Percentiles rank a stretch among this genome's conserved stretches.
These are phyloP conservation scores for Sinocyclocheilus rhinocerous DNA, from an alignment of 2,113 vertebrate species.

Conservation along the genomic window DNA sequence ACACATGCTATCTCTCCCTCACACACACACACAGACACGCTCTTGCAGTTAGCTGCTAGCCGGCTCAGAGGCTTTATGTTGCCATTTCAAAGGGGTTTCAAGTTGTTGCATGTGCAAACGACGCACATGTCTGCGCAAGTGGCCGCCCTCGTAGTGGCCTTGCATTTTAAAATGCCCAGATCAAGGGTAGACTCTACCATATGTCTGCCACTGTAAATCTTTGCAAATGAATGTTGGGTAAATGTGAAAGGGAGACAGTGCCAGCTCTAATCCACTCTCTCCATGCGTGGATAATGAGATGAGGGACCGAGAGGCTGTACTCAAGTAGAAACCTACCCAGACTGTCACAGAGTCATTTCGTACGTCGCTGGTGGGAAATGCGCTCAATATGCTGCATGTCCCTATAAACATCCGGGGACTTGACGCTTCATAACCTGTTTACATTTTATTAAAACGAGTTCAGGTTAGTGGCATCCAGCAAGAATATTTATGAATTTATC, in stretches of 20 bases:
- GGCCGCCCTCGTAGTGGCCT: not conserved
- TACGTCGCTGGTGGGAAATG: slow-evolving; percentile 25
- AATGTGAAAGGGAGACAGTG: slow-evolving; percentile 36
- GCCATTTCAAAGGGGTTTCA: slow-evolving; percentile 7
- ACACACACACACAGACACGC: slow-evolving; percentile 7
- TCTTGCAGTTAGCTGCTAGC: slow-evolving; percentile 3
- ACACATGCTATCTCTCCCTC: slow-evolving; percentile 14
- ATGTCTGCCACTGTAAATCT: slow-evolving; percentile 35
- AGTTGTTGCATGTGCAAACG: not conserved
- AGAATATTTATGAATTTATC: not conserved
- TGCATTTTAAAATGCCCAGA: not conserved
- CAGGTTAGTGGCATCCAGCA: not conserved
- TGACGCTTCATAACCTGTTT: slow-evolving; percentile 24
- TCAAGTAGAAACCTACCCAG: slow-evolving; percentile 43
- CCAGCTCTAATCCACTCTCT: slow-evolving; percentile 30
- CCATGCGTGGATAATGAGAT: slow-evolving; percentile 42
- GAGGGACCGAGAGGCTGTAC: slow-evolving; percentile 33
- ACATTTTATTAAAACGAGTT: slow-evolving; percentile 19
- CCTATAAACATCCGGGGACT: not conserved
- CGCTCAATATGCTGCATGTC: slow-evolving; percentile 26
- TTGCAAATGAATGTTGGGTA: slow-evolving; percentile 5
- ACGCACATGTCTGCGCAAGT: not conserved
- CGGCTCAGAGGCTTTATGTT: not conserved
- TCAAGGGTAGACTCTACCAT: not conserved
- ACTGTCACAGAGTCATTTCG: slow-evolving; percentile 43